Percentiles rank a stretch among this genome's conserved stretches.
Evolutionary conservation across 2,113 vertebrate species (phyloP).

Genomic region (Crotophaga sulcirostris): DNA sequence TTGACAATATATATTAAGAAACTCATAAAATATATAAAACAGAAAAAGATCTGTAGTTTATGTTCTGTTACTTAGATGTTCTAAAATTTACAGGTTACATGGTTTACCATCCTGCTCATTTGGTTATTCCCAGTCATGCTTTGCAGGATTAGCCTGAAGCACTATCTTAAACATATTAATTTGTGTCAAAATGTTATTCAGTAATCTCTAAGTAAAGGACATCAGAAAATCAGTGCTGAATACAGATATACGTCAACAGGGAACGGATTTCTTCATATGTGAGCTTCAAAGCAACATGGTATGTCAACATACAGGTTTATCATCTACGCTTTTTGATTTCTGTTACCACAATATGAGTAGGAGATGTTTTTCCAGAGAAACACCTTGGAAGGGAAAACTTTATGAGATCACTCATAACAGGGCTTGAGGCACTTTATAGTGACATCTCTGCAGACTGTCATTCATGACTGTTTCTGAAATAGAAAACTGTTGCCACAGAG

Average conservation of each 20-base stretch:
- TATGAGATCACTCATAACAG: background rate
- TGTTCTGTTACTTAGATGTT: too few relatives aligned
- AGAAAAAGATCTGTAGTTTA: background rate
- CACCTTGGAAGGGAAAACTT: background rate
- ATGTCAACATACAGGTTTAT: background rate
- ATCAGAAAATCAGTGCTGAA: background rate
- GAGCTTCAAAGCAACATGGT: background rate
- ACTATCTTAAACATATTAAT: background rate
- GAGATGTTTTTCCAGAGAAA: background rate
- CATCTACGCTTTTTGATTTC: background rate
- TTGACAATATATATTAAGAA: background rate
- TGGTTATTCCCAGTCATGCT: background rate
- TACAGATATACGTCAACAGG: too few relatives aligned
- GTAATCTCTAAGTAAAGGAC: background rate
- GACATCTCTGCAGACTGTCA: background rate
- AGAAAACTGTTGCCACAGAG: background rate
- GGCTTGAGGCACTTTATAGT: background rate
- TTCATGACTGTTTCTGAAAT: background rate
- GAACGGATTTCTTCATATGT: background rate
- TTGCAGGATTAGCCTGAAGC: background rate
- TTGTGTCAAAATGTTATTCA: background rate
- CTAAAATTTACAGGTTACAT: background rate
- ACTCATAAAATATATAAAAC: background rate
- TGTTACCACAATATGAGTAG: background rate
- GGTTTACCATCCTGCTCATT: background rate